A percentile compares a stretch with the other conserved stretches of the same genome.
Evolutionary conservation across 2,797 vertebrate genomes (phyloP).

Genomic region (Poecilia velifera): DNA sequence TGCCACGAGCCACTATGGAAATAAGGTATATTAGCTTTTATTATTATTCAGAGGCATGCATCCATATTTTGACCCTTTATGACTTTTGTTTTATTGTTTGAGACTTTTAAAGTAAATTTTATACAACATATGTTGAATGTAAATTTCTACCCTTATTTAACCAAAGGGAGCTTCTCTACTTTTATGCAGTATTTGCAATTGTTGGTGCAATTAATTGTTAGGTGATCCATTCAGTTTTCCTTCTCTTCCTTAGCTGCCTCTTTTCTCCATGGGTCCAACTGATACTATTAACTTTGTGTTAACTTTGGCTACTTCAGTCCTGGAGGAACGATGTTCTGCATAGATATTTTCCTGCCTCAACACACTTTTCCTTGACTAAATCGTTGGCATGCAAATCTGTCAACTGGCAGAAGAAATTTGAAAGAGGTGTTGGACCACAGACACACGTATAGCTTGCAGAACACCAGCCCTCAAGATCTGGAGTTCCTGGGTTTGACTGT

Average conservation of each 20-base stretch:
- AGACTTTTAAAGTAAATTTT: slow-evolving; percentile 14
- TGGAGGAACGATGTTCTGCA: background rate
- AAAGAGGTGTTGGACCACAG: background rate
- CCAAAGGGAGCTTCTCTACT: background rate
- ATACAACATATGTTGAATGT: slow-evolving; percentile 2
- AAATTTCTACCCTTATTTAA: background rate
- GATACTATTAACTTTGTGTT: background rate
- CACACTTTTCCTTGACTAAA: background rate
- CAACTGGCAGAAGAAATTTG: background rate
- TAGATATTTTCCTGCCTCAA: background rate
- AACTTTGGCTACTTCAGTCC: background rate
- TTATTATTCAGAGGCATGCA: slow-evolving; percentile 15
- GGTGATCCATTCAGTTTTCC: background rate
- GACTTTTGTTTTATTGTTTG: slow-evolving; percentile 22
- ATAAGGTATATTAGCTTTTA: slow-evolving; percentile 30
- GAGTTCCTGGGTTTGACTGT: background rate
- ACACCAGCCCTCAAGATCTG: background rate
- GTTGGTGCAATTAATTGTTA: background rate
- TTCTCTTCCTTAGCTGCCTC: background rate
- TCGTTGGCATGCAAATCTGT: background rate
- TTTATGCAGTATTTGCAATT: background rate
- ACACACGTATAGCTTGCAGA: background rate
- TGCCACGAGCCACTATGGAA: slow-evolving; percentile 27
- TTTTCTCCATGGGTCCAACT: background rate
- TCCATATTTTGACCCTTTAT: background rate